Conservation (phyloP, 2,113 vertebrate species). For the Meriones unguiculatus region DNA sequence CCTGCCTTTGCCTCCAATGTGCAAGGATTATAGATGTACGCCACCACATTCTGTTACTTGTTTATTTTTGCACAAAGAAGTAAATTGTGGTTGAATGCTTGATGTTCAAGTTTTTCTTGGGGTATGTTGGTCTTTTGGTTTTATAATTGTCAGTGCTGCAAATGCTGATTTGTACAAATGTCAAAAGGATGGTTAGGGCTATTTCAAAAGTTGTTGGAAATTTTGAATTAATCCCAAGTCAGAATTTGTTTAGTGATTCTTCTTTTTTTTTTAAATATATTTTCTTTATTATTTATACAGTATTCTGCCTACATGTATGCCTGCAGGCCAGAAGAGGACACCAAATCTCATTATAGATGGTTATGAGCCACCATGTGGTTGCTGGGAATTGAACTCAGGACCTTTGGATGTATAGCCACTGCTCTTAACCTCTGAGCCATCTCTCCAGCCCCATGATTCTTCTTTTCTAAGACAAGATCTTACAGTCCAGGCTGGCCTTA, state of each 20-base stretch:
- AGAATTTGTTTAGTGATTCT: not conserved
- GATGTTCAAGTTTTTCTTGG: not conserved
- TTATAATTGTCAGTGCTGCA: not conserved
- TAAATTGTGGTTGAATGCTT: not conserved
- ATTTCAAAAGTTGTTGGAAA: not conserved
- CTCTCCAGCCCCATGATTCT: too few relatives aligned
- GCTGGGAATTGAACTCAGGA: too few relatives aligned
- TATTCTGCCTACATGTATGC: too few relatives aligned
- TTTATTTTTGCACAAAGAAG: not conserved
- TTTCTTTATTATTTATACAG: too few relatives aligned
- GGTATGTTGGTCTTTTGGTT: not conserved
- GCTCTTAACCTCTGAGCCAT: too few relatives aligned
- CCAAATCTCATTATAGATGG: too few relatives aligned
- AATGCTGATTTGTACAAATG: not conserved
- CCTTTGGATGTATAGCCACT: too few relatives aligned
- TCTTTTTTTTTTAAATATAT: not conserved
- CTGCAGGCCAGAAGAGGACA: too few relatives aligned
- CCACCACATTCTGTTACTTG: not conserved
- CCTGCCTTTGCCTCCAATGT: not conserved
- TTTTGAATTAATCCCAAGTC: not conserved
- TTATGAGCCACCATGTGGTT: too few relatives aligned
- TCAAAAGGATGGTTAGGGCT: not conserved
- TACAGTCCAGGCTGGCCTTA: not conserved
- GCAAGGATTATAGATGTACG: too few relatives aligned
- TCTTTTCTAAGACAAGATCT: not conserved